phyloP scores from a whole-genome alignment of 2,797 vertebrate species.

The Sphenopsis melanotis region DNA sequence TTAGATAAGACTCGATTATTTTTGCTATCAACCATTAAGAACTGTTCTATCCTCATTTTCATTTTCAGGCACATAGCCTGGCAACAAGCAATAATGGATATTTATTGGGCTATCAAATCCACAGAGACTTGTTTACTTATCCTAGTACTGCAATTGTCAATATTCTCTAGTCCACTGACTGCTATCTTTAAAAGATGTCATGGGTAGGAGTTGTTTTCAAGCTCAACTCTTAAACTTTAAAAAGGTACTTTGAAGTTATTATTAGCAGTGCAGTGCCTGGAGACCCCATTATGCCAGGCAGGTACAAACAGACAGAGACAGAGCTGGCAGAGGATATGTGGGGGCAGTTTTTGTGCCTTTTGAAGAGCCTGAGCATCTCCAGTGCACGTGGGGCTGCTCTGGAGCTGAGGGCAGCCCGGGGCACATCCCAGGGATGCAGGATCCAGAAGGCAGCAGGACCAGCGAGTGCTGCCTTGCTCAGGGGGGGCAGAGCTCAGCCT shows the following conservation, averaged over 20 bases:
- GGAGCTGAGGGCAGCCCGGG: not conserved
- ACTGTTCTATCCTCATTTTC: slow-evolving; percentile 32
- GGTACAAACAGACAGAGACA: not conserved
- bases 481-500: not conserved
- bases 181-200: not conserved
- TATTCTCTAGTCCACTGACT: slow-evolving; percentile 15
- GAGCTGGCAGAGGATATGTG: not conserved
- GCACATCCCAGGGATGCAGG: not conserved
- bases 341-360: not conserved
- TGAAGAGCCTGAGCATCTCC: not conserved
- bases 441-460: not conserved
- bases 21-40: slow-evolving; percentile 54
- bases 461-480: not conserved
- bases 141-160: not conserved
- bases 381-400: not conserved
- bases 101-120: slow-evolving; percentile 53
- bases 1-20: slow-evolving; percentile 52
- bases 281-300: not conserved
- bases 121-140: slow-evolving; percentile 42
- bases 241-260: slow-evolving; percentile 39
- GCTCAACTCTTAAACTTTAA: slow-evolving; percentile 9
- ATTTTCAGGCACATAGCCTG: slow-evolving; percentile 35
- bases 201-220: slow-evolving; percentile 21
- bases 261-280: not conserved
- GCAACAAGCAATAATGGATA: slow-evolving; percentile 51